A percentile compares a stretch with the other conserved stretches of the same genome.
These are phyloP conservation scores for Phaenicophaeus curvirostris DNA, from an alignment of 2,797 vertebrate genomes.

Conservation along the genomic window DNA sequence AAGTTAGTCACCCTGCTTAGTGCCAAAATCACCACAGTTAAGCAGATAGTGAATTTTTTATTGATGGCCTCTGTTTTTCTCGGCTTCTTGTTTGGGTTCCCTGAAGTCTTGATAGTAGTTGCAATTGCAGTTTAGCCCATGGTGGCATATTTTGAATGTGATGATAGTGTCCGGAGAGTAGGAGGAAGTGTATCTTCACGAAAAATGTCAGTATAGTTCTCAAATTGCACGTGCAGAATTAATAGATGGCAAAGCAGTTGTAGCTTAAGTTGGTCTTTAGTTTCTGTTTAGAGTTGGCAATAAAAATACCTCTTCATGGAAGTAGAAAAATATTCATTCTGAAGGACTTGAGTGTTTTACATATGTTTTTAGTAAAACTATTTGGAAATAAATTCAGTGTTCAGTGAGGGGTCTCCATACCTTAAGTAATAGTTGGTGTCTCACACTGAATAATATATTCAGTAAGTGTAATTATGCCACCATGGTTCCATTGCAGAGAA, in stretches of 20 bases:
- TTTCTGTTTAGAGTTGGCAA: rapidly evolving
- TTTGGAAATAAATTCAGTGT: background rate
- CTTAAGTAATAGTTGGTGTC: background rate
- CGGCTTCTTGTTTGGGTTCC: background rate
- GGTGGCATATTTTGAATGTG: background rate
- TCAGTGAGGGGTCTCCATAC: background rate
- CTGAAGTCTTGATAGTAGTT: background rate
- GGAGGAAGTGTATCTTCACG: background rate
- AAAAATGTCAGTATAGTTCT: background rate
- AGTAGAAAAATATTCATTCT: background rate
- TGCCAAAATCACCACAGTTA: background rate
- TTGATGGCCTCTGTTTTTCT: background rate
- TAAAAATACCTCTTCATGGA: background rate
- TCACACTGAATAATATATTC: background rate
- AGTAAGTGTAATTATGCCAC: background rate
- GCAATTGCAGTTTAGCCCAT: background rate
- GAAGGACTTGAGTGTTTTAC: background rate
- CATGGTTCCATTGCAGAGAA: background rate
- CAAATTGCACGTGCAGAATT: background rate
- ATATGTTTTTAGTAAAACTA: background rate
- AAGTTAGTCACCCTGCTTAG: background rate
- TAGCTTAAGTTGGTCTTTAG: background rate
- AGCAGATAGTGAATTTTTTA: background rate
- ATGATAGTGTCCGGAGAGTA: background rate
- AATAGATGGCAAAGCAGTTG: background rate